Evolutionary conservation across 2,888 invertebrate species (phyloP), one percentile per base, ranked within the genome.

Genomic region (Ligdia adustata): DNA sequence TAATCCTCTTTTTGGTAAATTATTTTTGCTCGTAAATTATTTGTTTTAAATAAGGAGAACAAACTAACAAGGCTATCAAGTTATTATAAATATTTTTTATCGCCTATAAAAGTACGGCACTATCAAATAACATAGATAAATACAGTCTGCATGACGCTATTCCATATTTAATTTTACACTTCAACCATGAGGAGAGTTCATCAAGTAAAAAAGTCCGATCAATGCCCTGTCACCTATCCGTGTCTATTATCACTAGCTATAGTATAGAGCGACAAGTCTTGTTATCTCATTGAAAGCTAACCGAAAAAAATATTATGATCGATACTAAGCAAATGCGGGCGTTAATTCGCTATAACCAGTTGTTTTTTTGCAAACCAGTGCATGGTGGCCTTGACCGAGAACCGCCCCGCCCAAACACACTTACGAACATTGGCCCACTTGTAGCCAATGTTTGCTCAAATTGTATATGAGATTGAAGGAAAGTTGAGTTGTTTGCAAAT

Each of bases 331-430:
- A 64, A 69, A 77, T 76, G 76, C 52, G 51, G 52, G 48, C 74
- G 81, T 35, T 31, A 46, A 75, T 76, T 74, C 76, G 69, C 61
- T 71, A 73, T 72, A 85, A 87, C 84, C 81, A 76, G 86, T 82
- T 75, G 50, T 4, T 83, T 86, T 86, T 87, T 89, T 87, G 82
- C 82, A 72, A 67, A 64, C 76, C 76, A 76, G 79, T 85, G 82
- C 81, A 81, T 69, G 47, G 78, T 73, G 88, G 65, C 89, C 89
- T 90, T 90, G 89, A 87, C 89, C 87, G 75, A 65, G 71, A 70
- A 75, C 60, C 64, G 64, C 49, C 57, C 65, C 40, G 73, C 75
- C 83, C 72, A 79, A 87, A 82, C 72, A 47, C 39, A 48, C 40
- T 37, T 29, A 43, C 39, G 55, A 44, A 39, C 65, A 55, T 56